Conservation (phyloP, 2,888 invertebrate species). For the Tetranychus piercei region DNA sequence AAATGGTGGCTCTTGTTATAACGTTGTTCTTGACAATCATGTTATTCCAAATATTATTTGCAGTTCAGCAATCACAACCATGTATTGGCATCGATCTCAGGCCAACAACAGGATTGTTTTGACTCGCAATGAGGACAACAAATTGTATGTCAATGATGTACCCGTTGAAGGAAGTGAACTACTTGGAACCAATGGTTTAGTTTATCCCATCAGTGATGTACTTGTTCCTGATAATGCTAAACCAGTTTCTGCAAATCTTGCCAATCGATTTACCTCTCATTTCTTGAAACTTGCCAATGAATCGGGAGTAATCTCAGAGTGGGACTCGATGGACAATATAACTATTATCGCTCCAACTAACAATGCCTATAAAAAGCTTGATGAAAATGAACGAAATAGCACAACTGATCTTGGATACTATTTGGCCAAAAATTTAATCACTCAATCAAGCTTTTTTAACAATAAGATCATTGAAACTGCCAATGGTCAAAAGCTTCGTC, state of each 20-base stretch:
- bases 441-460: conserved; percentile 36
- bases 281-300: conserved; percentile 38
- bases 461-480: conserved; percentile 39
- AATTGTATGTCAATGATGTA: conserved; percentile 41
- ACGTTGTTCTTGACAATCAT: conserved; percentile 48
- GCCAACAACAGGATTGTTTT: conserved; percentile 37
- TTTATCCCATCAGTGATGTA: conserved; percentile 48
- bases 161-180: conserved; percentile 42
- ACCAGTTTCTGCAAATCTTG: conserved; percentile 37
- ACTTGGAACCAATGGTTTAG: conserved; percentile 52
- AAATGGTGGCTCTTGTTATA: conserved; percentile 41
- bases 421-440: conserved; percentile 32
- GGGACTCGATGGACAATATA: conserved; percentile 34
- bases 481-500: conserved; percentile 38
- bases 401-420: conserved; percentile 44
- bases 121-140: conserved; percentile 38
- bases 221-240: conserved; percentile 44
- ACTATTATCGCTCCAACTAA: conserved; percentile 39
- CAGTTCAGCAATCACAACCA: conserved; percentile 42
- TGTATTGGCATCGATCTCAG: conserved; percentile 39
- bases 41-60: conserved; percentile 47
- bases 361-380: conserved; percentile 32
- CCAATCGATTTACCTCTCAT: conserved; percentile 43
- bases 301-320: conserved; percentile 33
- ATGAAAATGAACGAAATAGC: conserved; percentile 24